Evolutionary conservation across 1,140 invertebrate genomes (phyloP), one percentile per base, ranked within the genome.

Genomic region (Drosophila carrolli): DNA sequence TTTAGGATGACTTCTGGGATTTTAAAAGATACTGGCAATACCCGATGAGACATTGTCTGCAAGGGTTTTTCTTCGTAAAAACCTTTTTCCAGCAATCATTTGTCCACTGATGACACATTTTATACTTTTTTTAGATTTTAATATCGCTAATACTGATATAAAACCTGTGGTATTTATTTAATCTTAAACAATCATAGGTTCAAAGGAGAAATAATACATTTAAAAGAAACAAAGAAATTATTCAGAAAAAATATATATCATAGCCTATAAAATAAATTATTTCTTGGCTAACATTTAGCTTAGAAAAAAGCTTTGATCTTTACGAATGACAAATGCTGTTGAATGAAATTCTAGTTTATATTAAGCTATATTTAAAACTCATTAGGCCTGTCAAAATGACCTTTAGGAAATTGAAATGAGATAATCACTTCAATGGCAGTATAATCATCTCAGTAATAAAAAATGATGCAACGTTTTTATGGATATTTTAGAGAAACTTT

Each of bases 361-460:
- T 10, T 2, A 27, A 6, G 19, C 44, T 27, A 23, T 27, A 23
- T 23, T 23, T 5, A 47, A 13, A 2, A 19, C 3, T 11, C 13
- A 47, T 23, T 13, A 23, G 0, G 10, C 5, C 44, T 13, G 19
- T 23, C 10, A 23, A 47, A 23, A 47, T 48, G 7, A 62, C 38
- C 16, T 62, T 59, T 41, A 6, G 5, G 4, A 13, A 59, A 35
- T n/a, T n/a, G 5, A 23, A 59, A 10, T 41, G 16, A 43, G 60
- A 32, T 59, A 43, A 59, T 59, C 38, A 13, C 29, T 23, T 60
- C 27, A 60, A 43, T 62, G 55, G 43, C 55, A 40, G 13, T 55
- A 43, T 43, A 43, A 59, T 41, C 13, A n/a, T 23, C 7, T 10
- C 5, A 5, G 19, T 14, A 16, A 27, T 19, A 38, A 54, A 55